These are phyloP conservation scores for Stenotaenia linearis DNA, from an alignment of 2,888 invertebrate species.

Conservation along the genomic window DNA sequence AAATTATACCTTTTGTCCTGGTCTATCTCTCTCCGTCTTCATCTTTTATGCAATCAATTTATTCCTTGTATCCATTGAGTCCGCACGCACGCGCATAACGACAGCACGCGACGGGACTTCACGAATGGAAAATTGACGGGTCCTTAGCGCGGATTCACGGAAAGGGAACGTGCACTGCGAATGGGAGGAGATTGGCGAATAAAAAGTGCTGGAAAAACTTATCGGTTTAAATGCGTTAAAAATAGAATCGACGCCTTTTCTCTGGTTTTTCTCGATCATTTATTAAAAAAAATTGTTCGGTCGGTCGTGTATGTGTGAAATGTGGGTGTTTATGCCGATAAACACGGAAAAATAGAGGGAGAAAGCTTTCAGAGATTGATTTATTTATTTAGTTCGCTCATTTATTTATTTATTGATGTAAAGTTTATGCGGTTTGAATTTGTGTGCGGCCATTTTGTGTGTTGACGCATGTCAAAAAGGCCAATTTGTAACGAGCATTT, in stretches of 20 bases:
- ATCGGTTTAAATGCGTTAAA: not conserved
- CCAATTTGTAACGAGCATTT: slow-evolving; percentile 17
- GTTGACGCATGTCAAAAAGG: slow-evolving; percentile 26
- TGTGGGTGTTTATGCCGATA: not conserved
- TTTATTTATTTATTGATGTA: not conserved
- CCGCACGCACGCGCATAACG: slow-evolving; percentile 26
- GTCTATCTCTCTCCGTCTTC: slow-evolving; percentile 17
- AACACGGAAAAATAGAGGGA: not conserved
- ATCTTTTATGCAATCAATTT: slow-evolving; percentile 26
- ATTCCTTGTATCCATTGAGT: slow-evolving; percentile 21
- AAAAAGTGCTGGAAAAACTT: not conserved
- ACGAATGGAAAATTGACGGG: slow-evolving; percentile 1
- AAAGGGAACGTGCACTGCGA: not conserved
- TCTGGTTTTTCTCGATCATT: no score
- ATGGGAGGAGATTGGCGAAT: slow-evolving; percentile 1
- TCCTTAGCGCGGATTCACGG: slow-evolving; percentile 16
- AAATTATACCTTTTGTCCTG: slow-evolving; percentile 18
- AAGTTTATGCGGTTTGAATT: slow-evolving; percentile 7
- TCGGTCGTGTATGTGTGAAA: no score
- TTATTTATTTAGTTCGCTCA: not conserved
- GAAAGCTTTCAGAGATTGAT: not conserved
- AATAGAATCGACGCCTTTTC: not conserved
- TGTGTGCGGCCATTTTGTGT: slow-evolving; percentile 18
- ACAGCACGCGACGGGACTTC: slow-evolving; percentile 12
- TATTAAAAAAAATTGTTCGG: no score